Base-by-base conservation (phyloP, 2,797 vertebrate species). In the Heterohyrax brucei region DNA sequence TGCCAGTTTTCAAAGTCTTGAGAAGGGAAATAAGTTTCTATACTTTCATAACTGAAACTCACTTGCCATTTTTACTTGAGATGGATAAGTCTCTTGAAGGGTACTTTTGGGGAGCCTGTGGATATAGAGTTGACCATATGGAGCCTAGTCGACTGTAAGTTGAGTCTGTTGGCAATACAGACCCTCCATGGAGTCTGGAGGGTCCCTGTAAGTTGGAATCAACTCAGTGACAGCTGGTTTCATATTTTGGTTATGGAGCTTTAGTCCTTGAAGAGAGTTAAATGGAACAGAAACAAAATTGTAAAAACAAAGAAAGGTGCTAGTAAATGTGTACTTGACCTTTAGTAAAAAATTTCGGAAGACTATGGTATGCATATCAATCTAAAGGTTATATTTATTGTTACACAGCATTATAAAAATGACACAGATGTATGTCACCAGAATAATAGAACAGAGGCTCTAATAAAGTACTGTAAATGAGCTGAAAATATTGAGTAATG, bases 291-390 rank as follows among this genome's bases (percentile, higher is more conserved):
- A 88, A 46, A 66, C n/a, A 53, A 64, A 81, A 75, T 56, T 80
- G 81, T 44, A 81, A 64, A 87, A 79, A 61, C 46, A 84, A 80
- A 61, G 33, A 75, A 78, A 81, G 73, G 30, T 18, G 1, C n/a
- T 80, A 4, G 26, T 39, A 81, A 80, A 62, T 61, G 14, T 46
- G 46, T 75, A 75, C 7, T 30, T 81, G 39, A 19, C 24, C 30
- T 81, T 85, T 48, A 30, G n/a, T 73, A 75, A 66, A 80, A 87
- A 93, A 62, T 86, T 86, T 33, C 79, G 26, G n/a, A 61, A 85
- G 50, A 61, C 50, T 79, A 0, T 44, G 88, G 48, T 28, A 68
- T 83, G n/a, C 39, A 39, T 77, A 24, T 61, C 28, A 81, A 62
- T 10, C 22, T 61, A 62, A 61, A 77, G 75, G 76, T 82, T 82